Base-by-base conservation (phyloP, 2,888 invertebrate genomes). In the Andrena trimmerana region DNA sequence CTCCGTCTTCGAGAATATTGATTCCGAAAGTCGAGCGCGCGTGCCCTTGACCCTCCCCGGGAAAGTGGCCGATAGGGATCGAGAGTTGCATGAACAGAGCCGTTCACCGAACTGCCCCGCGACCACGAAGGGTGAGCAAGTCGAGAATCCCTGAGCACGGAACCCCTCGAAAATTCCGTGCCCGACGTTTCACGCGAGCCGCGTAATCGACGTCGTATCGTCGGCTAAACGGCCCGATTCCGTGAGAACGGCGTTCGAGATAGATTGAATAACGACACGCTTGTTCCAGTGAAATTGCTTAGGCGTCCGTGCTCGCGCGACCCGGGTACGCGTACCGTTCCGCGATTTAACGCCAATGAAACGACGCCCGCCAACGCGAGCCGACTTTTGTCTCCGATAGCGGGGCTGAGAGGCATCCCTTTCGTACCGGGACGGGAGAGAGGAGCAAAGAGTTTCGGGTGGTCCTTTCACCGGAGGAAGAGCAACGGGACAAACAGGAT, bases 241-340 rank as follows among this genome's bases (percentile, higher is more conserved):
- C 52, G 65, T 71, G 80, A 77, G 77, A 69, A 63, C 57, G 72
- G 31, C 29, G 54, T 16, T 60, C 66, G 70, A 42, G 70, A 71
- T 77, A 60, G 77, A 80, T 77, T 66, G 70, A 70, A 80, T 80
- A 77, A 80, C 77, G 71, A 77, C 78, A 60, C 70, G 78, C 59
- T 80, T 77, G 66, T 77, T 60, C 70, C 60, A 54, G 70, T 20
- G 69, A 65, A 70, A 76, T 79, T 60, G 76, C 68, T 65, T 33
- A 67, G 63, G 62, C 36, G 42, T 13, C 52, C 33, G 16, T 66
- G 67, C 42, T 57, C 20, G 27, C 57, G 27, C 57, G 57, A 57
- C 24, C 57, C 6, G 27, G 27, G 13, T 24, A 57, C 57, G 57
- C 57, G 27, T 57, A 36, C 54, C 65, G 65, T 54, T 54, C 72